Base-by-base conservation (phyloP, 2,113 vertebrate species). In the Ochotona curzoniae region DNA sequence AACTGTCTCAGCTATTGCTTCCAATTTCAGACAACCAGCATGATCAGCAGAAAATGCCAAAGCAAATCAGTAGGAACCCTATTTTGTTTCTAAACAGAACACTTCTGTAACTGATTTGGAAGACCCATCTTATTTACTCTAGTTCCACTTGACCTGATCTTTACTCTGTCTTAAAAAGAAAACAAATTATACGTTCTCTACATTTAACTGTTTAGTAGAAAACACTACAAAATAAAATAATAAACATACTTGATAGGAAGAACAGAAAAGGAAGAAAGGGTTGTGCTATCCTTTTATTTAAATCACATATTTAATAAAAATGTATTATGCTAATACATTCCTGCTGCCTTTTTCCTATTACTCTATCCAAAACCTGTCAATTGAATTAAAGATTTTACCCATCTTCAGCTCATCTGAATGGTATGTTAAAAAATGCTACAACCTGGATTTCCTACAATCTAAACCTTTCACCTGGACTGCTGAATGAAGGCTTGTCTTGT, bases 61-160 rank as follows among this genome's bases (percentile, higher is more conserved):
- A 87, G 71, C 38, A 1, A 28, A 74, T 87, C 82, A 93, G 60
- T 84, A 18, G 57, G 61, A 57, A 17, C 23, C 2, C 54, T 75
- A 63, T 54, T 92, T 90, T 87, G 49, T 84, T 90, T 88, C 32
- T 85, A 83, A 83, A 75, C 60, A 60, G 17, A 93, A 60, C 32
- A 51, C 57, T 74, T 91, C 35, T 12, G 15, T 51, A 32, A 38
- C 2, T 54, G 35, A 57, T 94, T 83, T 88, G 61, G 3, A 13
- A 94, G 85, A 94, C 76, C 30, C 83, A 7, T 23, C 2, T 88
- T 94, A 89, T 86, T 96, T 97, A 32, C 10, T 94, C 3, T 8
- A 38, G 25, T 5, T 94, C 21, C 21, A 79, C 47, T 90, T 51
- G 49, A 47, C 38, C 35, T 84, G 4, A 83, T 89, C 30, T 35